Conservation (phyloP, 2,797 vertebrate species). For the Sparidentex hasta region DNA sequence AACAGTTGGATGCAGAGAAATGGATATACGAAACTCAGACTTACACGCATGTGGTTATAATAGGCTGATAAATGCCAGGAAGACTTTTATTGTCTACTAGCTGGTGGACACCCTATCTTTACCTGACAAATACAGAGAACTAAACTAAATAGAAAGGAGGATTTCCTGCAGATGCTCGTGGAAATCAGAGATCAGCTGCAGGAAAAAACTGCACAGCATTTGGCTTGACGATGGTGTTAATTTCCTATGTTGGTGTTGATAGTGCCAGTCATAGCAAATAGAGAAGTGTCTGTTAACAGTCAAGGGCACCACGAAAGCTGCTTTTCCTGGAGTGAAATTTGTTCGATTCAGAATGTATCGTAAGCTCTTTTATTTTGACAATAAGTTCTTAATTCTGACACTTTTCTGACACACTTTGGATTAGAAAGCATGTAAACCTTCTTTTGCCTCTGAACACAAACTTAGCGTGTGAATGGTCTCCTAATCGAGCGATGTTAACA, state of each 20-base stretch:
- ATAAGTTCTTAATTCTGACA: background rate
- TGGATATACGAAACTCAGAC: slow-evolving; percentile 53
- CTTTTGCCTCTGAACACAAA: slow-evolving; percentile 4
- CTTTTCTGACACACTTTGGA: background rate
- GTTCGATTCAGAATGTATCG: background rate
- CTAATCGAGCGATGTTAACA: slow-evolving; percentile 82
- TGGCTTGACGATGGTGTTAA: slow-evolving; percentile 23
- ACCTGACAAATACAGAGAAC: slow-evolving; percentile 19
- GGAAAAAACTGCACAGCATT: slow-evolving; percentile 11
- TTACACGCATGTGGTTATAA: slow-evolving; percentile 60
- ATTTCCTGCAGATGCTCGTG: background rate
- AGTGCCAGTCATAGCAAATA: slow-evolving; percentile 27
- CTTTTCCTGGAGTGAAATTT: background rate
- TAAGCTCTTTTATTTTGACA: background rate
- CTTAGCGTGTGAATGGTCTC: slow-evolving; percentile 44
- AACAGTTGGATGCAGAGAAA: slow-evolving; percentile 70
- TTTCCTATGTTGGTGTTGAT: slow-evolving; percentile 43
- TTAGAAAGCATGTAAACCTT: background rate
- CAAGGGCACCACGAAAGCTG: slow-evolving; percentile 15
- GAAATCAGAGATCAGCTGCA: slow-evolving; percentile 16
- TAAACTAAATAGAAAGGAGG: background rate
- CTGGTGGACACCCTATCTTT: slow-evolving; percentile 24
- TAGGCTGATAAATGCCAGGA: slow-evolving; percentile 62
- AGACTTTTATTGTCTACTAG: slow-evolving; percentile 54
- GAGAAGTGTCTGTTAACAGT: slow-evolving; percentile 40